Percentiles rank a stretch among this genome's conserved stretches.
These are phyloP conservation scores for Nesidiocoris tenuis DNA, from an alignment of 2,888 invertebrate genomes.

Conservation along the genomic window DNA sequence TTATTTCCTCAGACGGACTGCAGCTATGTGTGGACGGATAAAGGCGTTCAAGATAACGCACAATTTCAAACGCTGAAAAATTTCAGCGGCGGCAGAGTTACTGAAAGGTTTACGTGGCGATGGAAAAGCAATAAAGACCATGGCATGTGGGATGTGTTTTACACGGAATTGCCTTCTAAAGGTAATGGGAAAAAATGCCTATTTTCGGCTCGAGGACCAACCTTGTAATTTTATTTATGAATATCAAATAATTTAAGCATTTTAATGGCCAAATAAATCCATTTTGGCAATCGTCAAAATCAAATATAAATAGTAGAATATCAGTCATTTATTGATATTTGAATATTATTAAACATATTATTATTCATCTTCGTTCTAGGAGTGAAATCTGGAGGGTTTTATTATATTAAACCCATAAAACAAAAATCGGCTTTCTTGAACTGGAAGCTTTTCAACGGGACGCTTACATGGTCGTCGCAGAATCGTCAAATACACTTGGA, in stretches of 20 bases:
- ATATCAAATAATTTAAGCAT: no score
- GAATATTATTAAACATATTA: no score
- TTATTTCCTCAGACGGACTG: conserved; percentile 18
- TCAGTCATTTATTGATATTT: not conserved
- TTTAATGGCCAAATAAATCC: no score
- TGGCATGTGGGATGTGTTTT: conserved; percentile 35
- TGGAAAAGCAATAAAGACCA: conserved; percentile 26
- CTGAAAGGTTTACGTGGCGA: conserved; percentile 23
- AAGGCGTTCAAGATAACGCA: not conserved
- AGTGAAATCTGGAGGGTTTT: conserved; percentile 30
- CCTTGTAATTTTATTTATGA: not conserved
- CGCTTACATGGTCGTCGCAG: conserved; percentile 33
- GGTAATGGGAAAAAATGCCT: conserved; percentile 15
- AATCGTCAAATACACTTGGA: conserved; percentile 21
- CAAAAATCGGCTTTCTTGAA: conserved; percentile 26
- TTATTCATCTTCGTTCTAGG: no score
- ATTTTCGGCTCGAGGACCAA: not conserved
- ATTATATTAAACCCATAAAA: conserved; percentile 31
- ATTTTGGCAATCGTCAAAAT: not conserved
- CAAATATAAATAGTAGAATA: not conserved
- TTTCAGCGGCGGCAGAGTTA: conserved; percentile 4
- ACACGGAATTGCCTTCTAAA: conserved; percentile 21
- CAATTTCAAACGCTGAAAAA: conserved; percentile 29
- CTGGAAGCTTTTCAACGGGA: conserved; percentile 44
- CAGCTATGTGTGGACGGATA: conserved; percentile 31